phyloP scores from a whole-genome alignment of 2,113 vertebrate genomes.

The Macrotus californicus region DNA sequence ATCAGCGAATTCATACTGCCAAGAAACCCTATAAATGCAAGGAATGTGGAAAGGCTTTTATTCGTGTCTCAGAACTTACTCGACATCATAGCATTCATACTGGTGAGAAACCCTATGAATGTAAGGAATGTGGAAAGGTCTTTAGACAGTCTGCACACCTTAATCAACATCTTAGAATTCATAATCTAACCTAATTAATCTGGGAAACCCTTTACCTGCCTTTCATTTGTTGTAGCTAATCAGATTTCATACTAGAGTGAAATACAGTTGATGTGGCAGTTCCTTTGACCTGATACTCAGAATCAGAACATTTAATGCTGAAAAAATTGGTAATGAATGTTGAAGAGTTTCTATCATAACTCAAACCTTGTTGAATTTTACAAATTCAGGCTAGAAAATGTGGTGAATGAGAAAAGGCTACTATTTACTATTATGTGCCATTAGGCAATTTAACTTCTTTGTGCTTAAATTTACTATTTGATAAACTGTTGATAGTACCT shows the following conservation, averaged over 20 bases:
- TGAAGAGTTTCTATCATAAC: background rate
- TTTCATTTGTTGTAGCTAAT: background rate
- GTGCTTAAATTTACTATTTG: background rate
- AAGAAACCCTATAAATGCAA: background rate
- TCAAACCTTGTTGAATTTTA: background rate
- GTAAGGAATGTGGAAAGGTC: background rate
- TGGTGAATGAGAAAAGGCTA: background rate
- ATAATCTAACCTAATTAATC: background rate
- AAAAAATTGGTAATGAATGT: background rate
- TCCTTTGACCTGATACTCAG: background rate
- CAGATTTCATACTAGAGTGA: background rate
- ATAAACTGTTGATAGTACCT: background rate
- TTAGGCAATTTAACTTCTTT: background rate
- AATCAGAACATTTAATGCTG: background rate
- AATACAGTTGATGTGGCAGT: background rate
- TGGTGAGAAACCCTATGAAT: background rate
- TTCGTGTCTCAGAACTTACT: background rate
- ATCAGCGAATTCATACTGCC: background rate
- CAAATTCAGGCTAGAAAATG: background rate
- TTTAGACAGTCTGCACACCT: background rate
- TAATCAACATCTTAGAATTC: background rate
- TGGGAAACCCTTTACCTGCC: background rate
- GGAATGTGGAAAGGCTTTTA: background rate
- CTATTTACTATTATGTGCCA: background rate
- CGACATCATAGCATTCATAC: constrained; percentile 7